Percentiles rank a stretch among this genome's conserved stretches.
Conservation (phyloP, 2,797 vertebrate genomes). For the Luscinia luscinia region DNA sequence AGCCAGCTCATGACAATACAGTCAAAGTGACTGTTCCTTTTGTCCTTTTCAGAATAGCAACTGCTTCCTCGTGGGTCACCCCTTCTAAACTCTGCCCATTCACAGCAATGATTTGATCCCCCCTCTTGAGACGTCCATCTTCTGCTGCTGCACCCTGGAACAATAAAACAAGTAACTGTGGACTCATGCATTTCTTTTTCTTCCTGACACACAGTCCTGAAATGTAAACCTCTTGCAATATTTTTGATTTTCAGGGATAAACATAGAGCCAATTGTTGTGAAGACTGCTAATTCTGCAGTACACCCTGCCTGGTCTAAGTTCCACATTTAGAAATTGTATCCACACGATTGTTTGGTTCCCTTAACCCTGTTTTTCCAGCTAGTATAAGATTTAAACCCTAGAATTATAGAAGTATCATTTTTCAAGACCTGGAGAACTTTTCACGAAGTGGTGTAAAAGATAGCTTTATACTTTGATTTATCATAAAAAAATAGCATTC, state of each 20-base stretch:
- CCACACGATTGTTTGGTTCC: neutral
- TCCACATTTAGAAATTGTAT: neutral
- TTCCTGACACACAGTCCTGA: neutral
- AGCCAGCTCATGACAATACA: constrained; percentile 85
- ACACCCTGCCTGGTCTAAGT: neutral
- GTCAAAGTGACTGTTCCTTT: constrained; percentile 94
- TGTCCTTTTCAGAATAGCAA: constrained; percentile 94
- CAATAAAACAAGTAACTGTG: constrained; percentile 5
- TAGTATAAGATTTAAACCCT: neutral
- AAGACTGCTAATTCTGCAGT: neutral
- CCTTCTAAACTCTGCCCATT: constrained; percentile 94
- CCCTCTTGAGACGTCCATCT: constrained; percentile 94
- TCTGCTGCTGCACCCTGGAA: constrained; percentile 94
- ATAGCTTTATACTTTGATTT: neutral
- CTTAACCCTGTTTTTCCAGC: neutral
- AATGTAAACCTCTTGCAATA: neutral
- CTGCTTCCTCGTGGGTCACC: constrained; percentile 95
- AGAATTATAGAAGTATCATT: neutral
- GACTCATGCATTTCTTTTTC: neutral
- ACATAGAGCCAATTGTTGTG: neutral
- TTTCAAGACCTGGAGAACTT: neutral
- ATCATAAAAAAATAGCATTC: neutral
- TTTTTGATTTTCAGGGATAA: neutral
- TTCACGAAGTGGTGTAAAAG: neutral
- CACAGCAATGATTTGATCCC: constrained; percentile 97